Evolutionary conservation across 2,888 invertebrate genomes (phyloP).

Genomic region (Nasonovia ribisnigri): DNA sequence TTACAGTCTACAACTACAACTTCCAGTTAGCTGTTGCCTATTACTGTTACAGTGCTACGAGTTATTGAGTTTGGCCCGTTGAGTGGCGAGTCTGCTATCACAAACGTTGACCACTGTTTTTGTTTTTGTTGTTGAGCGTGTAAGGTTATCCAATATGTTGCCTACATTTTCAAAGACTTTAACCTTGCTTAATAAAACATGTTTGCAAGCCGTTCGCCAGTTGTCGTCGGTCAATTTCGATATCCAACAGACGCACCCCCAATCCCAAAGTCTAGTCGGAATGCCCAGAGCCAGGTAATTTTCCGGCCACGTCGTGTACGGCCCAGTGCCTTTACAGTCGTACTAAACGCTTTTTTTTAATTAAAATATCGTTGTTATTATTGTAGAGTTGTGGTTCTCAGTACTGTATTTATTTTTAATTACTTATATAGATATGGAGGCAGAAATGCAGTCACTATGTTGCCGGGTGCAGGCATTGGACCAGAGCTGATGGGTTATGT

Average conservation of each 20-base stretch:
- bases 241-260: slow-evolving; percentile 76
- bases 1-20: too few species aligned
- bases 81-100: too few species aligned
- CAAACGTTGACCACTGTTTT: too few species aligned
- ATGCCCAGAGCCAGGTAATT: slow-evolving; percentile 55
- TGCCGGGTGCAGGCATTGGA: slow-evolving; percentile 98
- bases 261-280: slow-evolving; percentile 71
- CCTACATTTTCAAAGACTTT: slow-evolving; percentile 32
- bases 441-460: slow-evolving; percentile 92
- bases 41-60: too few species aligned
- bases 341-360: neutral
- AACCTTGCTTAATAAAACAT: slow-evolving; percentile 37
- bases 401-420: neutral
- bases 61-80: too few species aligned
- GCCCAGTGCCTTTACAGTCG: neutral
- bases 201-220: slow-evolving; percentile 33
- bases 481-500: slow-evolving; percentile 95
- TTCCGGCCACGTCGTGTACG: neutral
- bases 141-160: slow-evolving; percentile 31
- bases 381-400: neutral
- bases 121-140: neutral
- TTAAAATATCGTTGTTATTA: neutral
- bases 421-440: slow-evolving; percentile 95
- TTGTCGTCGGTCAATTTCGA: slow-evolving; percentile 72
- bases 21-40: too few species aligned